These are phyloP conservation scores for Ranitomeya imitator DNA, from an alignment of 2,113 vertebrate genomes.

Conservation along the genomic window DNA sequence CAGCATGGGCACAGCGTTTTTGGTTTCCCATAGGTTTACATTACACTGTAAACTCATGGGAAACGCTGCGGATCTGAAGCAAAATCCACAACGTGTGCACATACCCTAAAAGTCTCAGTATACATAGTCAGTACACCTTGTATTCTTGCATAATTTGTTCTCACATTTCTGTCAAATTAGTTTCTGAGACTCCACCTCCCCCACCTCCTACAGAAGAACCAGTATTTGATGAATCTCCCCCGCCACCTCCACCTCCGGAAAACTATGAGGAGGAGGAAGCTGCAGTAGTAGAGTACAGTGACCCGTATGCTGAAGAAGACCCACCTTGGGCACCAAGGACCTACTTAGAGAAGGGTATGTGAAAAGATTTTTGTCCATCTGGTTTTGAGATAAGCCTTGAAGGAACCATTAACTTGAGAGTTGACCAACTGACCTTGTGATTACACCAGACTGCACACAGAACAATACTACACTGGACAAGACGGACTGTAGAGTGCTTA, in stretches of 20 bases:
- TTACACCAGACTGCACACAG: not conserved
- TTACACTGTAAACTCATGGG: no score
- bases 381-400: no score
- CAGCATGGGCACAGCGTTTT: no score
- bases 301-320: slow-evolving; percentile 97
- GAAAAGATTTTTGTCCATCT: not conserved
- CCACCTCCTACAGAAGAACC: slow-evolving; percentile 85
- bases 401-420: no score
- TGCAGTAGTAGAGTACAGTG: slow-evolving; percentile 97
- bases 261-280: slow-evolving; percentile 97
- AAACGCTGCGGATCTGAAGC: no score
- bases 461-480: no score
- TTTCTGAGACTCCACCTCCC: slow-evolving; percentile 90
- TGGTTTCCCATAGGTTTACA: no score
- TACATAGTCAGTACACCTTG: not conserved
- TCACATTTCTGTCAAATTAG: slow-evolving; percentile 63
- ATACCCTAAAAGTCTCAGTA: not conserved
- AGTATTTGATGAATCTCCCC: slow-evolving; percentile 87
- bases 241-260: slow-evolving; percentile 90
- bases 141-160: not conserved
- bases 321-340: slow-evolving; percentile 93
- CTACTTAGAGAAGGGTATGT: slow-evolving; percentile 91
- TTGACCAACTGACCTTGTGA: not conserved
- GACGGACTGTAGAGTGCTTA: no score
- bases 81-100: no score